Evolutionary conservation across 2,113 vertebrate species (phyloP).

Genomic region (Otus sunia): DNA sequence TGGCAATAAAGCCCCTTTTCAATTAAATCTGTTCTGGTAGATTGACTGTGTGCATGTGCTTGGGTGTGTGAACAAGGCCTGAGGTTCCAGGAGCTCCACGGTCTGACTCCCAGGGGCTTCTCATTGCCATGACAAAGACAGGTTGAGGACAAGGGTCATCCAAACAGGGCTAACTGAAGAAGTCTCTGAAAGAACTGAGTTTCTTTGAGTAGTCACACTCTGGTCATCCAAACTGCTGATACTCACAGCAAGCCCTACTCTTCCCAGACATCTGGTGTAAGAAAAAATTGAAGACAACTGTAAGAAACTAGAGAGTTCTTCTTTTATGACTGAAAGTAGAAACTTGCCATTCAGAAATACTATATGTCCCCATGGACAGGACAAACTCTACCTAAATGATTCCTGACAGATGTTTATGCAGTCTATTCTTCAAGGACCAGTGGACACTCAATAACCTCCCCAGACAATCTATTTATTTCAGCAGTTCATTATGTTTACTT

Average conservation of each 20-base stretch:
- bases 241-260: not conserved
- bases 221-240: not conserved
- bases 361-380: not conserved
- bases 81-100: not conserved
- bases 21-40: conserved; percentile 1
- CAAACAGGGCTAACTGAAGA: not conserved
- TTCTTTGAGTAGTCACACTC: not conserved
- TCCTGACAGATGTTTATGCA: not conserved
- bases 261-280: not conserved
- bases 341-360: not conserved
- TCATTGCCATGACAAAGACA: not conserved
- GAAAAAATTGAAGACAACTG: not conserved
- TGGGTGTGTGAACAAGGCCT: not conserved
- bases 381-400: not conserved
- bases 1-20: not conserved
- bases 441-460: not conserved
- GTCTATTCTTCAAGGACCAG: not conserved
- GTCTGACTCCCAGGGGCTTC: not conserved
- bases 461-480: not conserved
- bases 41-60: not conserved
- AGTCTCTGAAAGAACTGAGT: not conserved
- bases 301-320: not conserved
- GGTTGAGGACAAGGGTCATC: not conserved
- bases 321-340: not conserved
- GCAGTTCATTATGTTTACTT: not conserved